Base-by-base conservation (phyloP, 1,140 invertebrate genomes). In the Aradophagus sp. region DNA sequence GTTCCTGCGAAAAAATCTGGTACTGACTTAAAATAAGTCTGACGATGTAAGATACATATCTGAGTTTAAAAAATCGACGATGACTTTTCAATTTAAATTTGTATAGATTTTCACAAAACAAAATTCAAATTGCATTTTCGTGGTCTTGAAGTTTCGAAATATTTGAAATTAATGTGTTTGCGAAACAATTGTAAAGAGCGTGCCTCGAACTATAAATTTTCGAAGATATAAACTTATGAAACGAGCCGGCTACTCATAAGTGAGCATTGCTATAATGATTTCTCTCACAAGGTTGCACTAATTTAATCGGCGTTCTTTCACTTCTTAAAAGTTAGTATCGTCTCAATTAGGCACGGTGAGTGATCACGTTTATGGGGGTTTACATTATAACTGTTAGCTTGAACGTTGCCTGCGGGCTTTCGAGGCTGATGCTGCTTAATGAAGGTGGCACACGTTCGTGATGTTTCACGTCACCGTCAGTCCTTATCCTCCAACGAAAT, bases 311-410 rank as follows among this genome's bases (percentile, higher is more conserved):
- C 29, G 41, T 55, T 69, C 65, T 69, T 69, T 69, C 65, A 61
- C 56, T 61, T 69, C 65, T 69, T 61, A 62, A 69, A 69, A 62
- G 66, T 69, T 69, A 62, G 36, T 35, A 62, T 69, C 58, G 52
- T 62, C 58, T 70, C 52, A 70, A 70, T 70, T 62, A 62, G 58
- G 44, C 14, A 70, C 66, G 66, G 56, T 70, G 66, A 70, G 66
- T 56, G 66, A 70, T 70, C 52, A 58, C 58, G 58, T 70, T 70
- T 69, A 69, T 69, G 42, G 56, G 35, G 48, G 48, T 61, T 69
- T 70, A 62, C 52, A 62, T 70, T 70, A 70, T 62, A 62, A 70
- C 66, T 70, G 66, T 55, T 52, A 58, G 66, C 58, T 62, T 41
- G 56, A 61, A 69, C 34, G 44, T 48, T 56, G 66, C 66, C 66